Base-by-base conservation (phyloP, 2,888 invertebrate genomes). In the Netelia melanura region DNA sequence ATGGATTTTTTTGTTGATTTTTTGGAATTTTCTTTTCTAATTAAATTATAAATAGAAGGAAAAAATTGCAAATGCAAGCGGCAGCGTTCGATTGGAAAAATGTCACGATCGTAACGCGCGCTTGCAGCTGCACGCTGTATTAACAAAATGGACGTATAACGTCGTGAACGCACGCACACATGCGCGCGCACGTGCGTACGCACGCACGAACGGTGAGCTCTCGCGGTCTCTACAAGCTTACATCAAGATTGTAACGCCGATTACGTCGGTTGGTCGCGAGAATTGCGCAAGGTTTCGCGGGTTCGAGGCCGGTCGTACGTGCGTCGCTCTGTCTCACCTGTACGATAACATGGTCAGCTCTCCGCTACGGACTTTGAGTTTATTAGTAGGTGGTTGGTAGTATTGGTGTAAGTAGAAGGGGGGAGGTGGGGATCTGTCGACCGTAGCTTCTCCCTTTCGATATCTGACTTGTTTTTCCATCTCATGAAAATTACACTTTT, bases 221-320 rank as follows among this genome's bases (percentile, higher is more conserved):
- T 79, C 54, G 61, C 83, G 58, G 30, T 61, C 61, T 25, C 56
- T 61, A 67, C 62, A 54, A 30, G 58, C 70, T 75, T n/a, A 70
- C 80, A 77, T 77, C 58, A 81, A 85, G 83, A 83, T 84, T 83
- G 82, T 81, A 68, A 65, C 61, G 83, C 8, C 83, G 88, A 87
- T 90, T 89, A 89, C 89, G 88, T 90, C 88, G 89, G 87, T 89
- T 76, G 86, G 87, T 87, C 89, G 87, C 77, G 83, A 21, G 81
- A 84, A 87, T 91, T 91, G 90, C 91, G 90, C 89, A 90, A 91
- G 88, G 81, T 87, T 87, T 86, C 70, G 77, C 87, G 89, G 87
- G 91, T 91, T 91, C 91, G 91, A 91, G 91, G 91, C 88, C 91
- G 91, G 90, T 91, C 91, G 88, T 89, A 83, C 72, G 30, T 84